Base-by-base conservation (phyloP, 1,140 invertebrate species). In the Ectropis grisescens region DNA sequence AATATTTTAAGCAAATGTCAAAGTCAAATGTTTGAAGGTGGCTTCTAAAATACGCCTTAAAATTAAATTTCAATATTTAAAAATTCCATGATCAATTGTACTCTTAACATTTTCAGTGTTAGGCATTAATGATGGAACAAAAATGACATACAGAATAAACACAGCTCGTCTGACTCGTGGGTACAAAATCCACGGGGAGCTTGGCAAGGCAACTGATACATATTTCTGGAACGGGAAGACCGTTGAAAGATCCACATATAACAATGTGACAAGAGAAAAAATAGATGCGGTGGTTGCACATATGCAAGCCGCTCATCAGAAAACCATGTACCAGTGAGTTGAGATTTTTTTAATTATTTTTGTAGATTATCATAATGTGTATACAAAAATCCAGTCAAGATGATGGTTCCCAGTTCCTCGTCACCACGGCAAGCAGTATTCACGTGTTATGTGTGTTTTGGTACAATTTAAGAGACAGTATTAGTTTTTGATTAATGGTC, bases 231-330 rank as follows among this genome's bases (percentile, higher is more conserved):
- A 87, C 60, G 93, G 94, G 6, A 88, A 82, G 72, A 83, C 94
- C 16, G 60, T 91, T 1, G 90, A 92, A 59, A 88, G 88, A 53
- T 82, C 91, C 2, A 90, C 88, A 9, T 95, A 85, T 66, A 74
- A 83, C 25, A 89, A 92, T 75, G 80, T 97, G 0, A 88, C 66
- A 13, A 75, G 86, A 37, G 68, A 66, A 13, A 84, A 87, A 37
- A 78, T 97, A 6, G 91, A 95, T 49, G 84, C 81, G 43, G 56
- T 94, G 6, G 83, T 94, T 19, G 84, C 91, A 4, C 82, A 89
- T 2, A 88, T 93, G 66, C 93, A 96, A 74, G 87, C 92, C 6
- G 86, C 89, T 13, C 92, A 96, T 76, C 93, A 95, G 69, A 87
- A 85, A 46, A 86, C 88, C 55, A 93, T 95, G 88, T 95, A 89